Percentiles rank a stretch among this genome's conserved stretches.
phyloP scores from a whole-genome alignment of 2,113 vertebrate species.

The Petromus typicus region DNA sequence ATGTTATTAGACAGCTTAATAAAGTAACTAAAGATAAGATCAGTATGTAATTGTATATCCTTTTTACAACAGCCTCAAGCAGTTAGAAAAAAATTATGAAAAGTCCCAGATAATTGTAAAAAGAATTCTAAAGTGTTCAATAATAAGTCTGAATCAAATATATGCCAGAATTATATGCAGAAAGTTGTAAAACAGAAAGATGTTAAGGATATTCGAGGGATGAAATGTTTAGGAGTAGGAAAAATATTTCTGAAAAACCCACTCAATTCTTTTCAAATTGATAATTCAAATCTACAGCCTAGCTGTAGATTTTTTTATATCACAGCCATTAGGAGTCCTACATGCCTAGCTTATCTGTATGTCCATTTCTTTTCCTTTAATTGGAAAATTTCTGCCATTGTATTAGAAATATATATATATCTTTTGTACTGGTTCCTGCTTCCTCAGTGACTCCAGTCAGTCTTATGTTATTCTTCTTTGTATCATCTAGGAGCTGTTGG shows the following conservation, averaged over 20 bases:
- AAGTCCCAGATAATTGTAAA: background rate
- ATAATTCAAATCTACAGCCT: too few species aligned
- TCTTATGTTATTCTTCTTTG: too few species aligned
- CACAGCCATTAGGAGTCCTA: too few species aligned
- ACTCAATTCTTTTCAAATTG: background rate
- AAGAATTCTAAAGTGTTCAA: background rate
- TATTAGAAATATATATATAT: too few species aligned
- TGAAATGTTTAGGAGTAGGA: background rate
- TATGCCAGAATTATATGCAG: background rate
- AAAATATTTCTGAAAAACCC: background rate
- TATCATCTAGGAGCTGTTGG: too few species aligned
- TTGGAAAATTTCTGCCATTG: too few species aligned
- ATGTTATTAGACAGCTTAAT: background rate
- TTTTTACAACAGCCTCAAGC: background rate
- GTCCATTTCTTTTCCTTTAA: too few species aligned
- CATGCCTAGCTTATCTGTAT: too few species aligned
- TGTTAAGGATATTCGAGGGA: background rate
- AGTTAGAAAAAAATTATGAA: background rate
- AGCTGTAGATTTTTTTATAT: too few species aligned
- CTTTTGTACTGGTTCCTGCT: too few species aligned
- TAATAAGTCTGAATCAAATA: background rate
- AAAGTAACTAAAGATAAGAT: conserved; percentile 7
- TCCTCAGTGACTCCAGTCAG: too few species aligned
- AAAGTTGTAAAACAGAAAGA: background rate
- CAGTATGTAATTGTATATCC: background rate